phyloP scores from a whole-genome alignment of 1,140 invertebrate species.

The Temnothorax nylanderi region DNA sequence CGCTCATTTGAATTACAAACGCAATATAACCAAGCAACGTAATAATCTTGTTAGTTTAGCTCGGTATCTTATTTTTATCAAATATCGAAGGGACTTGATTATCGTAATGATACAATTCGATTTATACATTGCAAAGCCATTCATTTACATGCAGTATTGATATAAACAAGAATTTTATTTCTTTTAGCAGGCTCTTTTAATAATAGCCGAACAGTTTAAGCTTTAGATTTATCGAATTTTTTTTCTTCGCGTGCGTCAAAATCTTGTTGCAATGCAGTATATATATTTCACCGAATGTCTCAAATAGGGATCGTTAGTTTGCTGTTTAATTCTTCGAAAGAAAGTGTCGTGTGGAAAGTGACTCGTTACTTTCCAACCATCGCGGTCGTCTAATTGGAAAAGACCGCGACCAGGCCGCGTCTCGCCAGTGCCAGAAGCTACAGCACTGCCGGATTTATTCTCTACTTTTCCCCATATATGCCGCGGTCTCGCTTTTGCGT shows the following conservation, averaged over 20 bases:
- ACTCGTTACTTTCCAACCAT: conserved; percentile 47
- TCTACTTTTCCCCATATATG: conserved; percentile 25
- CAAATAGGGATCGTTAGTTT: conserved; percentile 48
- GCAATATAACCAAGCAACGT: neutral
- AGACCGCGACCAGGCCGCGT: conserved; percentile 13
- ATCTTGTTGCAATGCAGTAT: conserved; percentile 6
- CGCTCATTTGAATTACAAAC: conserved; percentile 37
- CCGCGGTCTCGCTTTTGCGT: conserved; percentile 28
- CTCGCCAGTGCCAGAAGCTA: conserved; percentile 32
- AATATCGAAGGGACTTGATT: neutral
- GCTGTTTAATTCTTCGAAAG: conserved; percentile 56
- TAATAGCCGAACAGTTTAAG: neutral
- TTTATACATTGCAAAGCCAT: neutral
- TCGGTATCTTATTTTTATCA: neutral
- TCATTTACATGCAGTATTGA: neutral
- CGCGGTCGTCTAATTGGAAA: conserved; percentile 47
- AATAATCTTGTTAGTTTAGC: neutral
- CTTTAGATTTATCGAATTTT: neutral
- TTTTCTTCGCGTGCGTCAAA: neutral
- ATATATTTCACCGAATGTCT: conserved; percentile 2
- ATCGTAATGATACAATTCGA: neutral
- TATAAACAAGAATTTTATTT: neutral
- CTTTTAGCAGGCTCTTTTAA: neutral
- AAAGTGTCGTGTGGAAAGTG: conserved; percentile 40
- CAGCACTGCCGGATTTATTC: conserved; percentile 38